Evolutionary conservation across 1,140 invertebrate genomes (phyloP), one percentile per base, ranked within the genome.

Genomic region (Drosophila melanica): DNA sequence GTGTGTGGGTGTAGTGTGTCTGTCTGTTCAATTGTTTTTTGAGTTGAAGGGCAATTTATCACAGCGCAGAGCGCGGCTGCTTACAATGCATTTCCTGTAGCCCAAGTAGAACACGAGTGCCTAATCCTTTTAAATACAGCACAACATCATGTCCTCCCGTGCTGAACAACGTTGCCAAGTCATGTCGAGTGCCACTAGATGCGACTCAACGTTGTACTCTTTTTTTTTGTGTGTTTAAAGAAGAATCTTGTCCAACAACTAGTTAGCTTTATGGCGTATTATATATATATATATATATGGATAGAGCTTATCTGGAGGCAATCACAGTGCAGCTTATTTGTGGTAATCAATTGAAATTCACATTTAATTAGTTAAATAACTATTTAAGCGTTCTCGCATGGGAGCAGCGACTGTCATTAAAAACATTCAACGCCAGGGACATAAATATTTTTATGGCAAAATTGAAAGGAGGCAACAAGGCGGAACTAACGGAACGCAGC

Each of bases 61-160:
- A 77, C 48, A 55, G 71, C 81, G 75, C 65, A 50, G 62, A 69
- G 62, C 64, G 64, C 81, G 76, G 73, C 81, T 86, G 81, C 81
- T 86, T 86, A 70, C 74, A 80, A 75, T 86, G 81, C 82, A 87
- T 85, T 86, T 85, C 64, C 74, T 70, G 79, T 50, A 51, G 50
- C 50, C 41, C 65, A 30, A 77, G 70, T 73, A 37, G 84, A 70
- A 79, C 76, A 82, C 75, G 58, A 86, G 82, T 79, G 84, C 75
- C 76, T 89, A 87, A 87, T 87, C 84, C 84, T 82, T 87, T 82
- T 89, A 86, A 86, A 81, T 81, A 81, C 69, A 87, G 75, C 45
- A 78, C 77, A 75, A 69, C 64, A 80, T 65, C 64, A 73, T 50
- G 50, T 65, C 54, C 47, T 65, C 11, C 9, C 10, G 27, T 42